Conservation (phyloP, 1,140 invertebrate species). For the Bombus sibiricus region DNA sequence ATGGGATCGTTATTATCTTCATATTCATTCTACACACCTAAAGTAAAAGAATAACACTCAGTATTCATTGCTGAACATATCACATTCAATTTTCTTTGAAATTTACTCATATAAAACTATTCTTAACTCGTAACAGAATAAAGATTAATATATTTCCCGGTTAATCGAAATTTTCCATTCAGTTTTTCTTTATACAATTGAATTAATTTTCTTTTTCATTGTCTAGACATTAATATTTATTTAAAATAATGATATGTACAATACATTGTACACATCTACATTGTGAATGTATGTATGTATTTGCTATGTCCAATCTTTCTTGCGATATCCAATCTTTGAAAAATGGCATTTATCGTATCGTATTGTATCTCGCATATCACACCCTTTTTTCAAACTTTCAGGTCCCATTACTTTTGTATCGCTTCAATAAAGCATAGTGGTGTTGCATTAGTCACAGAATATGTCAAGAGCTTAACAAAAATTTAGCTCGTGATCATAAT, state of each 20-base stretch:
- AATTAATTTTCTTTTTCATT: not conserved
- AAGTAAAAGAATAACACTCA: not conserved
- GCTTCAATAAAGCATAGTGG: not conserved
- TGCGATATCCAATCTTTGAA: not conserved
- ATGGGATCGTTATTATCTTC: not conserved
- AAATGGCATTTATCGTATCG: not conserved
- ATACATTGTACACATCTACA: not conserved
- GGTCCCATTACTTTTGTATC: constrained; percentile 15
- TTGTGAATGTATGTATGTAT: not conserved
- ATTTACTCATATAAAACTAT: too few relatives aligned
- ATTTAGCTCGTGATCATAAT: constrained; percentile 47
- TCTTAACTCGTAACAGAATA: not conserved
- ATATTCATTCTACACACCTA: not conserved
- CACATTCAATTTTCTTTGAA: not conserved
- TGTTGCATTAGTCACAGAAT: not conserved
- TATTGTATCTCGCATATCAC: too few relatives aligned
- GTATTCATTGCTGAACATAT: not conserved
- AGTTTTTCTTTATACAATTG: not conserved
- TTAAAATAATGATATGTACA: not conserved
- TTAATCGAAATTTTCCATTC: not conserved
- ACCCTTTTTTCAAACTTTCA: not conserved
- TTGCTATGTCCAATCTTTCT: not conserved
- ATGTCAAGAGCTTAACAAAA: constrained; percentile 6
- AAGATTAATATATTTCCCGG: not conserved
- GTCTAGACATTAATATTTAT: not conserved